These are phyloP conservation scores for Porites rus DNA, from an alignment of 92 coral and sea anemone genomes.

Conservation along the genomic window DNA sequence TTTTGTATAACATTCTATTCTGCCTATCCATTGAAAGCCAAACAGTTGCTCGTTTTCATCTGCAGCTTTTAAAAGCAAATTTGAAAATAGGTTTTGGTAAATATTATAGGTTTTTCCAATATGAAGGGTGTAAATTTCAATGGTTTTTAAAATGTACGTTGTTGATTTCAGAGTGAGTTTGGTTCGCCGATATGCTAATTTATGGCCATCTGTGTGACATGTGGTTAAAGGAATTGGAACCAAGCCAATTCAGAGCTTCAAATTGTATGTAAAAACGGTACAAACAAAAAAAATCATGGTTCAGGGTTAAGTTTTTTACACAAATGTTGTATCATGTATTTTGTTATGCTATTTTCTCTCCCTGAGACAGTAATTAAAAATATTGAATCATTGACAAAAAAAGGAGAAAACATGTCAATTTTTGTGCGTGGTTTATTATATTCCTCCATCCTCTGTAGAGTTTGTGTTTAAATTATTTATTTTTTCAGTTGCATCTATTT, in stretches of 20 bases:
- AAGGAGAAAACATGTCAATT: neutral
- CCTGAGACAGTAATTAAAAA: neutral
- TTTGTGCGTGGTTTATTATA: neutral
- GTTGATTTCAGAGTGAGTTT: neutral
- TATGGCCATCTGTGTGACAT: too few relatives aligned
- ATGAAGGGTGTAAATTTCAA: neutral
- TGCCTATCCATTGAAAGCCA: neutral
- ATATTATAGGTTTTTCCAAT: neutral
- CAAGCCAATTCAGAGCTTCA: slow-evolving; percentile 18
- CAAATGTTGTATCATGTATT: neutral
- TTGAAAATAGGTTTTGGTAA: neutral
- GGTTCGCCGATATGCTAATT: slow-evolving; percentile 14
- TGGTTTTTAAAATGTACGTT: neutral
- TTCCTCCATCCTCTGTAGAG: neutral
- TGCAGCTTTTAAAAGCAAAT: neutral
- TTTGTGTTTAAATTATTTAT: slow-evolving; percentile 1
- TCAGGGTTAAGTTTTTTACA: neutral
- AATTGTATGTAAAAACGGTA: neutral
- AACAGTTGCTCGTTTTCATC: neutral
- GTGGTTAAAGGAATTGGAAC: slow-evolving; percentile 2
- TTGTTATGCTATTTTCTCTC: neutral
- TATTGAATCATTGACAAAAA: neutral
- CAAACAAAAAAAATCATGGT: neutral
- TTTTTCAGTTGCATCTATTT: slow-evolving; percentile 4
- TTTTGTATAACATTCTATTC: too few relatives aligned